Evolutionary conservation across 2,797 vertebrate species (phyloP).

Genomic region (Pteropus rufus): DNA sequence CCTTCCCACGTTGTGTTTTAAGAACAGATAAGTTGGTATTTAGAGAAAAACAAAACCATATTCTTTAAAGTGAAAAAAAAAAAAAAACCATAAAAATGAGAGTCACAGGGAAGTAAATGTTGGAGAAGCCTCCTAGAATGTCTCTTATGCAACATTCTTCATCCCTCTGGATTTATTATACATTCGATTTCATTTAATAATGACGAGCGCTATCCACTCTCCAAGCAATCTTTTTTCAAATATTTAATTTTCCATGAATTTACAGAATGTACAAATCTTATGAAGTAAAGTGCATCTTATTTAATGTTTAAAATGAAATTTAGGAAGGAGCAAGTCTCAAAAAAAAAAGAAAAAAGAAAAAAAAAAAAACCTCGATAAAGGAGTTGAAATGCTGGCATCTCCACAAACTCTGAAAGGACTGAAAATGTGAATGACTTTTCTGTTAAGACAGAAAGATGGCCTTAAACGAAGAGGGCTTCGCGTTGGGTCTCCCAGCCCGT

Average conservation of each 20-base stretch:
- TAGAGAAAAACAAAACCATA: constrained; percentile 19
- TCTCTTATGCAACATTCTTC: neutral
- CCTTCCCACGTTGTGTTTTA: neutral
- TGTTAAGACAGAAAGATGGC: neutral
- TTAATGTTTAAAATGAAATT: constrained; percentile 7
- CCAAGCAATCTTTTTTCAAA: neutral
- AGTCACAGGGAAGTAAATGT: neutral
- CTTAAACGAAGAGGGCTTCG: neutral
- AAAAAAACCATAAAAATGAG: neutral
- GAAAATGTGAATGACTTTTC: neutral
- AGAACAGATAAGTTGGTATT: constrained; percentile 20
- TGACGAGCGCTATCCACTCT: neutral
- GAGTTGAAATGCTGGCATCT: neutral
- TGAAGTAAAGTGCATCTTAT: neutral
- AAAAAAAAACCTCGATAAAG: neutral
- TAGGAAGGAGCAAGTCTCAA: neutral
- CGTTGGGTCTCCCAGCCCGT: neutral
- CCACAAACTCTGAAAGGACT: neutral
- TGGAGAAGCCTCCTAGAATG: neutral
- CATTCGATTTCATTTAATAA: constrained; percentile 4
- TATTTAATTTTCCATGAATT: neutral
- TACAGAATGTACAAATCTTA: neutral
- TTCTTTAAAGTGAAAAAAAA: neutral
- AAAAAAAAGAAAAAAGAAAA: neutral
- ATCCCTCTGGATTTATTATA: neutral